Evolutionary conservation across 2,113 vertebrate species (phyloP).

Genomic region (human (Homo sapiens)): GRCh38 chr3:60169001-60169500

Average conservation of each 20-base stretch:
- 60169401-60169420: background rate
- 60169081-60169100: background rate
- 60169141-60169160: background rate
- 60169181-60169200: background rate
- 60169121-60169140: background rate
- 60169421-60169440: background rate
- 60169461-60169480: background rate
- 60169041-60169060: background rate
- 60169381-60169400: background rate
- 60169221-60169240: background rate
- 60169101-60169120: background rate
- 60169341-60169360: background rate
- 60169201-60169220: background rate
- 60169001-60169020: background rate
- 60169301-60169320: background rate
- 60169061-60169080: background rate
- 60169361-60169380: background rate
- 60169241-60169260: background rate
- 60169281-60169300: background rate
- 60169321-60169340: background rate
- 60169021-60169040: constrained; percentile 10
- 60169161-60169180: background rate
- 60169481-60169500: background rate
- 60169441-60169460: background rate
- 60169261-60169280: constrained; percentile 45